These are phyloP conservation scores for Varanus komodoensis DNA, from an alignment of 2,113 vertebrate genomes.

Conservation along the genomic window DNA sequence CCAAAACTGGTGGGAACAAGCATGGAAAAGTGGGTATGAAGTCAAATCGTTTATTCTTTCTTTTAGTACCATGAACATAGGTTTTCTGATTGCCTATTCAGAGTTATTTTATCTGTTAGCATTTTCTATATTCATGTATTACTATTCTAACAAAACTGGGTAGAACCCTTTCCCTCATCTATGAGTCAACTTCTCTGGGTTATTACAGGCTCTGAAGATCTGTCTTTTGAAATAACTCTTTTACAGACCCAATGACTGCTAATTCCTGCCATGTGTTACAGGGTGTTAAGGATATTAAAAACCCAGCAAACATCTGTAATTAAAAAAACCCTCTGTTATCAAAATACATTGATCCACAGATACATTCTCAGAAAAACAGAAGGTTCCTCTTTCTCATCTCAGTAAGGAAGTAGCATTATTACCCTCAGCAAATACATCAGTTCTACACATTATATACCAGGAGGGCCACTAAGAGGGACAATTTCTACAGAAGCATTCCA, in stretches of 20 bases:
- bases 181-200: neutral
- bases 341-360: neutral
- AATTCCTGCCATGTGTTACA: constrained; percentile 7
- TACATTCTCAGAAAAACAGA: constrained; percentile 19
- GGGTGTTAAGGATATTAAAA: constrained; percentile 38
- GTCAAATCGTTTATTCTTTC: neutral
- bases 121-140: neutral
- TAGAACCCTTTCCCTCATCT: neutral
- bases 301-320: constrained; percentile 17
- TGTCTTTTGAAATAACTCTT: constrained; percentile 1
- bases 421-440: neutral
- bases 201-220: constrained; percentile 11
- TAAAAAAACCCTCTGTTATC: neutral
- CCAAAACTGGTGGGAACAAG: neutral
- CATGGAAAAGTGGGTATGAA: neutral
- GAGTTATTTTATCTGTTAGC: neutral
- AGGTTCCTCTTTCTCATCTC: neutral
- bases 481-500: neutral
- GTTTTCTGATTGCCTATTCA: neutral
- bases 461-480: neutral
- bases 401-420: neutral
- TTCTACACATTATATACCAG: neutral
- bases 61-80: neutral
- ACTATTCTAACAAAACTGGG: neutral
- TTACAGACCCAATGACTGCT: constrained; percentile 17